Base-by-base conservation (phyloP, 2,888 invertebrate species). In the Drosophila peninsularis region DNA sequence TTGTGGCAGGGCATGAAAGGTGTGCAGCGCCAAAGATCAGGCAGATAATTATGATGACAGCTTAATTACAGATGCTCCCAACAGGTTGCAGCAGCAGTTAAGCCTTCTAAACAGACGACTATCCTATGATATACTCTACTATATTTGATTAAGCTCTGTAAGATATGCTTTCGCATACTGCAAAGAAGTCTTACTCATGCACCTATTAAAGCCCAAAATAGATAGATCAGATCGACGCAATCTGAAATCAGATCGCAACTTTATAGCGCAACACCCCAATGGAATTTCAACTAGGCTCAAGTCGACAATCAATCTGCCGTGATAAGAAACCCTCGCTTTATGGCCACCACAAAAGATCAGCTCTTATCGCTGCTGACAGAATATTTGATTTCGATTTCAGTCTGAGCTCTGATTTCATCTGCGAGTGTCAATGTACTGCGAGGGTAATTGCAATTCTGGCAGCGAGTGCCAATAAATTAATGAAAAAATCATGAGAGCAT, bases 401-500 rank as follows among this genome's bases (percentile, higher is more conserved):
- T 72, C 67, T 56, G 54, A 55, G 45, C 50, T 37, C 17, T 36
- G 69, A 75, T 71, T 49, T 41, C 39, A 45, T 37, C 55, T 32
- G 14, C 30, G 17, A 47, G 49, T 45, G 78, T 75, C 73, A 80
- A 64, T 63, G 75, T 71, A 61, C 83, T 71, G 73, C 64, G 58
- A 45, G 47, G 45, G 47, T 67, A 64, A 67, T 55, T 73, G 71
- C 70, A 53, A 76, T 64, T 58, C 72, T 50, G 50, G 62, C 52
- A 65, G 53, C 65, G 66, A 49, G 27, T 60, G 62, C 41, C 63
- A 81, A 85, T 87, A 88, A 85, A 87, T 77, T 75, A 83, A 88
- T 89, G 65, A 62, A 70, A 84, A 86, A 86, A 75, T 84, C 86
- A 86, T 76, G 75, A 66, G 71, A 82, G 80, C 84, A 81, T 78